Evolutionary conservation across 2,797 vertebrate genomes (phyloP), one percentile per base, ranked within the genome.

Genomic region (Malurus splendens): DNA sequence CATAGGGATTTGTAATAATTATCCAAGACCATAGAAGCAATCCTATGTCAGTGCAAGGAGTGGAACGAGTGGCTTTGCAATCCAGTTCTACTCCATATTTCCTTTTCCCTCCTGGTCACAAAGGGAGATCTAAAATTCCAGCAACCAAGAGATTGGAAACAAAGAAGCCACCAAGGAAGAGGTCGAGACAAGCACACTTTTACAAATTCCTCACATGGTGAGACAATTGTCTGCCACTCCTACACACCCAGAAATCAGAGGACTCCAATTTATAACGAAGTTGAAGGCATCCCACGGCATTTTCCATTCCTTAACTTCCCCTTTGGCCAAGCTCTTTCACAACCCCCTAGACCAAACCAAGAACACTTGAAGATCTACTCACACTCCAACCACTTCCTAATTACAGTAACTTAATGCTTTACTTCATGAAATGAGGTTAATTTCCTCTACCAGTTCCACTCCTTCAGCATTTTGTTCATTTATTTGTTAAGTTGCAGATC

Each of bases 401-500:
- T 93, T 92, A 89, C 87, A 86, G 89, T 94, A 94, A 90, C 80
- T 87, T 86, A 72, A 86, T 60, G 54, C 39, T 93, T 86, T 90
- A 76, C 56, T 86, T 87, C 52, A 73, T 41, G 82, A 89, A 91
- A 91, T 73, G 70, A 90, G 62, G 83, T 81, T 87, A 2, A 75
- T 92, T 94, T 92, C 83, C 47, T 90, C 76, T 64, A 82, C 32
- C 80, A 64, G 42, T 82, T 89, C 83, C 56, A 76, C 52, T 91
- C 60, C 67, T 90, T 86, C 85, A 92, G 70, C 60, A 76, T 86
- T 88, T 91, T 71, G 55, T 77, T 82, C 47, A 1, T 79, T 89
- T 84, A 79, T 92, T 95, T 93, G 71, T 87, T 89, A 93, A 90
- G 87, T 88, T 75, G 74, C 77, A 90, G 89, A 73, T 87, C 85